A percentile compares a stretch with the other conserved stretches of the same genome.
These are phyloP conservation scores for Oceanites oceanicus DNA, from an alignment of 2,113 vertebrate genomes.

Conservation along the genomic window DNA sequence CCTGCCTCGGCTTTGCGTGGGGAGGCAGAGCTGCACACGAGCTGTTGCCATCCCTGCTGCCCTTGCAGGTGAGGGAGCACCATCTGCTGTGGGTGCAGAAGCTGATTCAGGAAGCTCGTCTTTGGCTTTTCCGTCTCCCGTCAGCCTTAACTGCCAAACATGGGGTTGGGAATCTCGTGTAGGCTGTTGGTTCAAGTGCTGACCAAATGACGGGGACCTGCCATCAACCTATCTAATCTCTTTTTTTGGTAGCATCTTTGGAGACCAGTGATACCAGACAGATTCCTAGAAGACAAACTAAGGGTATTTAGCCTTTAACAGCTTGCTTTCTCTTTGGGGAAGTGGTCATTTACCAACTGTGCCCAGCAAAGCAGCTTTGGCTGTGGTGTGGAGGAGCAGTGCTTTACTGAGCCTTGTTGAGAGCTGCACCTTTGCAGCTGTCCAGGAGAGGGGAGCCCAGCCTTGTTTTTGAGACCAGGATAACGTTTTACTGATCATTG, in stretches of 20 bases:
- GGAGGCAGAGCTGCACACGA: fast-evolving
- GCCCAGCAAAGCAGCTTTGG: background rate
- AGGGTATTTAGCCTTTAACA: background rate
- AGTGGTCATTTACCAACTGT: background rate
- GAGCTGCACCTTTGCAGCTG: constrained; percentile 40
- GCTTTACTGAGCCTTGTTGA: background rate
- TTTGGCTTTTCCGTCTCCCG: background rate
- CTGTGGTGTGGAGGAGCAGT: background rate
- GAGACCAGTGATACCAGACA: background rate
- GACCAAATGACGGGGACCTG: background rate
- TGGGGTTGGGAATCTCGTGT: background rate
- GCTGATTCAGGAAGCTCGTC: background rate
- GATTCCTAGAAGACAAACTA: background rate
- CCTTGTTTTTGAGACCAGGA: constrained; percentile 1
- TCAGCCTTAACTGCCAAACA: background rate
- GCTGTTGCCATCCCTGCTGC: background rate
- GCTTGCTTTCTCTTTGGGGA: background rate
- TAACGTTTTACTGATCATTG: background rate
- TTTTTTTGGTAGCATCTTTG: background rate
- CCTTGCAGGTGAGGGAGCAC: background rate
- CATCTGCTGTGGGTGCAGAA: background rate
- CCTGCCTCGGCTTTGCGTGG: background rate
- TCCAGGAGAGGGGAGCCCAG: constrained; percentile 64
- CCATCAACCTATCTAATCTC: background rate
- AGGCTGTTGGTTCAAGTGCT: background rate